Percentiles rank a stretch among this genome's conserved stretches.
Conservation (phyloP, 1,140 invertebrate species). For the Cydia strobilella region DNA sequence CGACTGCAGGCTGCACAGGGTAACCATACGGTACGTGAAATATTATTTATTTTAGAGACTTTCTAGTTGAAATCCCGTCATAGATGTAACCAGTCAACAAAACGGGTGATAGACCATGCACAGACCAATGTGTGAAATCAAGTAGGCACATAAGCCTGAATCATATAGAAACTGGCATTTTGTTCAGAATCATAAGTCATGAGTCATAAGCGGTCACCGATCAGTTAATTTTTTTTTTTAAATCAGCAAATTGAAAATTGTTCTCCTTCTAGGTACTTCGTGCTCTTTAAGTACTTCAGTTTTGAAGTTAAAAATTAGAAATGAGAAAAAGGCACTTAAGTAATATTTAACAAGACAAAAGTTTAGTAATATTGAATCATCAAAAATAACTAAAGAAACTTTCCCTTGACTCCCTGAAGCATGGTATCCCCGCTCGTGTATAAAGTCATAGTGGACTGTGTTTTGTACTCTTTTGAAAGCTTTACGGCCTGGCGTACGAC, state of each 20-base stretch:
- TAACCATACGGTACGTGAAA: slow-evolving; percentile 34
- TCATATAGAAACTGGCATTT: not conserved
- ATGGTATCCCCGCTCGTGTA: slow-evolving; percentile 41
- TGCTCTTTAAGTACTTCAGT: no score
- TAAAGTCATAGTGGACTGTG: slow-evolving; percentile 50
- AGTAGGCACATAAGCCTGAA: no score
- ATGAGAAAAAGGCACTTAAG: no score
- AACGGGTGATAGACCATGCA: not conserved
- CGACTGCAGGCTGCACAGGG: slow-evolving; percentile 52
- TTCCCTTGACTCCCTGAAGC: not conserved
- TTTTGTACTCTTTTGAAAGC: slow-evolving; percentile 48
- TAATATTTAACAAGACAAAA: not conserved
- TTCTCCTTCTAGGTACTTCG: no score
- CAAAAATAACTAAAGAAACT: not conserved
- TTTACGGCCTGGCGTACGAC: slow-evolving; percentile 49
- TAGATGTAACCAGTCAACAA: not conserved
- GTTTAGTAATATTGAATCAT: not conserved
- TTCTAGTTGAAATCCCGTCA: not conserved
- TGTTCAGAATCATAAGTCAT: no score
- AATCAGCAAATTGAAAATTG: no score
- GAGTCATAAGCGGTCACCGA: no score
- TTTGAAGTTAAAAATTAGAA: no score
- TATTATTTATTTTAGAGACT: not conserved
- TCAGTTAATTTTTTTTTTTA: no score
- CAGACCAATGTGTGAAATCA: no score